Evolutionary conservation across 1,140 invertebrate species (phyloP), one percentile per base, ranked within the genome.

Genomic region (Tenebrio molitor): DNA sequence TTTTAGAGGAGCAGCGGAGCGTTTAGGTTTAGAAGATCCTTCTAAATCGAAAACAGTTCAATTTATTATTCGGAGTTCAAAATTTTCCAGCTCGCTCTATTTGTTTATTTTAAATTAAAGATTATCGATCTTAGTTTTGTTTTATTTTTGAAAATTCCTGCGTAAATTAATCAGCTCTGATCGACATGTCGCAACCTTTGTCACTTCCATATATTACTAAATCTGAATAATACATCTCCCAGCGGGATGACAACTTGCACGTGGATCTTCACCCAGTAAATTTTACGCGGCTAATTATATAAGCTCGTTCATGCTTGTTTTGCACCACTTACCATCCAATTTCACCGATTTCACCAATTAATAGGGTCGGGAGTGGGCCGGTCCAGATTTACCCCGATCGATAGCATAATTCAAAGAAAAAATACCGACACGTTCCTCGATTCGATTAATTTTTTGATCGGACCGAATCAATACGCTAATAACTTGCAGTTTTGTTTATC

Each of bases 151-250:
- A 58, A 29, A 58, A 25, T 58, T 58, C 23, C 23, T 29, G 23
- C 23, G 10, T 58, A 29, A 58, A 58, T 58, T 58, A 58, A 58
- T 58, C 50, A 58, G 15, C 50, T 29, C 4, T 29, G 23, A 58
- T 58, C 50, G 50, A 58, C 50, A 58, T 58, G 50, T 58, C 25
- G 50, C 50, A 29, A 58, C 50, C 50, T 58, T 58, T 58, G 50
- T 58, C 50, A 58, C n/a, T n/a, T 58, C 50, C 21, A 15, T 58
- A 58, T 58, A 58, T 29, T 58, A 58, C 50, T 21, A 58, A 58
- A 29, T 33, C 8, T 58, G n/a, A 58, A 58, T 58, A 58, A 33
- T 29, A 25, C 12, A 15, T 23, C 19, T 29, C 12, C 50, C 29
- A 33, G 8, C 50, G 29, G 4, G 50, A 14, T 21, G 19, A 53